Base-by-base conservation (phyloP, 2,888 invertebrate genomes). In the Leistus spinibarbis region DNA sequence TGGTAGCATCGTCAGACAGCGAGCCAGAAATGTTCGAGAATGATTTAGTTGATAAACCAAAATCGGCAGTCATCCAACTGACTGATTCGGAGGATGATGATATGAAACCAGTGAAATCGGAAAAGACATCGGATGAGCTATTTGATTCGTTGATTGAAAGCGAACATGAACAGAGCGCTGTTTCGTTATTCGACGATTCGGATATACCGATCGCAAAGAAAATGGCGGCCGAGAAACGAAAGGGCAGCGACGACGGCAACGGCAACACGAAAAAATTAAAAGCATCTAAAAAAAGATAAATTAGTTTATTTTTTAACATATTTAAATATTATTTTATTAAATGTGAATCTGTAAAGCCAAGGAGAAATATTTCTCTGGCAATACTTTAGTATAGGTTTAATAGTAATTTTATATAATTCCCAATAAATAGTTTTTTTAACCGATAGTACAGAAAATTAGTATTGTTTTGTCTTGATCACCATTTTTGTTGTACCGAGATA, bases 21-120 rank as follows among this genome's bases (percentile, higher is more conserved):
- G 77, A 76, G 5, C 70, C 65, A 16, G 76, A 76, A 54, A 60
- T 76, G 54, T 71, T 76, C 23, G 70, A 72, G 9, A 75, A 76
- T 56, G 69, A 76, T 63, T 27, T 62, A n/a, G 40, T 68, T 82
- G 77, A 84, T 82, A 77, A 79, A 78, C 3, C 79, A 80, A 9
- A 79, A 75, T 70, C 83, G 81, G 77, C 80, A 79, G 79, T 68
- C 53, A 67, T 5, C 79, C 79, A 53, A 72, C 54, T 54, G 78
- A 79, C 68, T 67, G 80, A 62, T 71, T 82, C 79, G 53, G 82
- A 81, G 64, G 78, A 76, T 77, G 76, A 74, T 13, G 70, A 68
- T 57, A 64, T 74, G 24, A 54, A 66, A 17, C 60, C 17, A n/a
- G 67, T 69, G 3, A 64, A 53, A n/a, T 64, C 75, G 10, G 57